Evolutionary conservation across 2,888 invertebrate genomes (phyloP).

Genomic region (Lithophane leautieri): DNA sequence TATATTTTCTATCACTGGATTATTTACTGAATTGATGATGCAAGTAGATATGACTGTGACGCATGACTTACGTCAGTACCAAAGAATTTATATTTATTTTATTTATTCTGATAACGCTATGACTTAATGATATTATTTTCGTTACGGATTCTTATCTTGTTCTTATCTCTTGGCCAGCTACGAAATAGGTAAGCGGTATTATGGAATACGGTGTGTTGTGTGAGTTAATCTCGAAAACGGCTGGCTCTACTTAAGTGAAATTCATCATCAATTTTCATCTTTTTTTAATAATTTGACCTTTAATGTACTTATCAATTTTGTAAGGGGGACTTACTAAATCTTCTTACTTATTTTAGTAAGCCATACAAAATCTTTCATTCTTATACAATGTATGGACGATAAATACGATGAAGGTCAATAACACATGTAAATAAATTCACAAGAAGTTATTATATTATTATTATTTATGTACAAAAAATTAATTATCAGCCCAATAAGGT

Average conservation of each 20-base stretch:
- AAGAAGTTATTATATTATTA: not conserved
- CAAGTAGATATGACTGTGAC: slow-evolving; percentile 7
- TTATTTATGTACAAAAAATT: not conserved
- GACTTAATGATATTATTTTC: slow-evolving; percentile 29
- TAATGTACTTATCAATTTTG: no score
- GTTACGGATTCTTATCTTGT: slow-evolving; percentile 18
- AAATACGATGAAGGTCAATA: not conserved
- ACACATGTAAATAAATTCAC: slow-evolving; percentile 6
- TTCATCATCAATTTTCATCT: not conserved
- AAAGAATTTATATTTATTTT: slow-evolving; percentile 21
- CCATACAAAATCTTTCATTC: not conserved
- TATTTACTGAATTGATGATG: not conserved
- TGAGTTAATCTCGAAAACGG: not conserved
- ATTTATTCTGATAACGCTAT: slow-evolving; percentile 9
- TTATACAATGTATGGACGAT: not conserved
- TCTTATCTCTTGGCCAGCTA: slow-evolving; percentile 10
- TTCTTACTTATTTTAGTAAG: not conserved
- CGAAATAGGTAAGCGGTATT: slow-evolving; percentile 9
- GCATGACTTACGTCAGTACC: not conserved
- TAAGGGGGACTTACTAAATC: not conserved
- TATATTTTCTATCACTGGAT: not conserved
- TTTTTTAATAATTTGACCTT: not conserved
- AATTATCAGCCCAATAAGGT: slow-evolving; percentile 1
- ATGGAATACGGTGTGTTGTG: slow-evolving; percentile 1
- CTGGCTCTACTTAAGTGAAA: no score